Percentiles rank a stretch among this genome's conserved stretches.
phyloP scores from a whole-genome alignment of 2,113 vertebrate genomes.

The Pteropus alecto region DNA sequence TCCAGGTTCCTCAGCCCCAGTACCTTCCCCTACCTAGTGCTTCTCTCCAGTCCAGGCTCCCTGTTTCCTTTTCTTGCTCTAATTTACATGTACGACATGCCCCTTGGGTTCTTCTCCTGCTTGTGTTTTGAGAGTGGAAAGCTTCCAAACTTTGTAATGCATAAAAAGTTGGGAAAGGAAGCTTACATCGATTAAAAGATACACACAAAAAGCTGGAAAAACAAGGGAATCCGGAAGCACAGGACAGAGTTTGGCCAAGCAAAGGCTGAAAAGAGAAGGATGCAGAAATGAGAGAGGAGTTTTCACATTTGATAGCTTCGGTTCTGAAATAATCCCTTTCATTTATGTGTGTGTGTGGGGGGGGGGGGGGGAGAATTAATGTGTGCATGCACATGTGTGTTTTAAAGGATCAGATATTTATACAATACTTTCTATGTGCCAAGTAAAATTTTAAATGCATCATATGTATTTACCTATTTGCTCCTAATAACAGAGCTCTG shows the following conservation, averaged over 20 bases:
- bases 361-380: neutral
- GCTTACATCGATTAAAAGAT: neutral
- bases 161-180: neutral
- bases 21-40: neutral
- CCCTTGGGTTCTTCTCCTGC: neutral
- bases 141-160: neutral
- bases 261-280: neutral
- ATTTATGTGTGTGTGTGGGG: neutral
- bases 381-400: neutral
- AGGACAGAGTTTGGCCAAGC: neutral
- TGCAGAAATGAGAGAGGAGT: neutral
- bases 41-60: neutral
- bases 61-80: neutral
- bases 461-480: neutral
- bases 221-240: neutral
- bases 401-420: neutral
- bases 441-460: neutral
- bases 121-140: constrained; percentile 6
- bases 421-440: neutral
- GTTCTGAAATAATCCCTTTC: neutral
- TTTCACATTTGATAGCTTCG: neutral
- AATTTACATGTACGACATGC: neutral
- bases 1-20: no score
- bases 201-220: neutral
- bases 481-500: neutral